Evolutionary conservation across 2,888 invertebrate genomes (phyloP), one percentile per base, ranked within the genome.

Genomic region (Beris morrisii): DNA sequence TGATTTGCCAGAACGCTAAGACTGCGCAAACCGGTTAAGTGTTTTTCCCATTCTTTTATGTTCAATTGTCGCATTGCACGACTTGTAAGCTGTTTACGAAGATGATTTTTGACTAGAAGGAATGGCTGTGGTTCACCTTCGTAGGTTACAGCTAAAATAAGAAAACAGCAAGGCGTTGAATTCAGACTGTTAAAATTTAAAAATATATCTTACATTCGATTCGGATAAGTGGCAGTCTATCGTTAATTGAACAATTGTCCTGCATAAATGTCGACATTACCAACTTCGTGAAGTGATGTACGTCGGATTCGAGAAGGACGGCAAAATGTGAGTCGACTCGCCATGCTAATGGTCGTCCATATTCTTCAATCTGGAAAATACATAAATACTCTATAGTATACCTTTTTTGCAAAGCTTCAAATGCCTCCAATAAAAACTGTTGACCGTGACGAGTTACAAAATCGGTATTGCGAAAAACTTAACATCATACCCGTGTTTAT

Each of bases 261-360:
- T 88, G 86, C 76, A 90, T 86, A 78, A 91, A 88, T 73, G 87
- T 86, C 70, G 88, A 86, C 56, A 89, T 86, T 70, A 92, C 83
- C 72, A 88, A 84, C 73, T 79, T 75, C 69, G 90, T 87, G 55
- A 93, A 84, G 73, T 88, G 86, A 74, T 89, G 87, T 72, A 91
- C 84, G 76, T 92, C 91, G 53, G 91, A 90, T 78, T 89, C 89
- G 65, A 93, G 74, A 69, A 93, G 86, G 71, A 92, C 83, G 59
- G 89, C 89, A 74, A 93, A 85, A 76, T 87, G 86, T 70, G 89
- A 87, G 61, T 87, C 86, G 61, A 88, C 88, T 75, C 88, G 90
- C 93, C 93, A 93, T 32, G 92, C 91, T 65, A 90, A 83, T 56
- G 90, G 86, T 75, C 87, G 85, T 65, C 93, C 93, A 79, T 90